These are phyloP conservation scores for Macrotrachela quadricornifera DNA, from an alignment of 1,140 invertebrate species.

Conservation along the genomic window DNA sequence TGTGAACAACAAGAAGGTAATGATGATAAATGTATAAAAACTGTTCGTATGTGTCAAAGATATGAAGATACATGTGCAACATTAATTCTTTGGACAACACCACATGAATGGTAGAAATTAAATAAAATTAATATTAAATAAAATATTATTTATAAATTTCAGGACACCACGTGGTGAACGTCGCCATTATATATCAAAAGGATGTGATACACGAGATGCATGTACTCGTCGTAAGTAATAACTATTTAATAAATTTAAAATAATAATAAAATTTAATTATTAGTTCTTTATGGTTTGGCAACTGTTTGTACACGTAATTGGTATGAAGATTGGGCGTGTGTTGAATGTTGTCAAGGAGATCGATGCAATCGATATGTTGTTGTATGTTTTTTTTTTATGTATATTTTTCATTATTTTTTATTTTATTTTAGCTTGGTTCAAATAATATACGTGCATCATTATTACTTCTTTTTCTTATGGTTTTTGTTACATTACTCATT, in stretches of 20 bases:
- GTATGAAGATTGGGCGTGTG: conserved; percentile 92
- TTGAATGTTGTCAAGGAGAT: conserved; percentile 86
- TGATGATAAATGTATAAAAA: conserved; percentile 70
- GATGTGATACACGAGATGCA: conserved; percentile 54
- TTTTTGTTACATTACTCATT: too few relatives aligned
- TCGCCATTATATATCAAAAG: conserved; percentile 78
- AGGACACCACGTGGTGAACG: conserved; percentile 64
- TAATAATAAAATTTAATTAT: too few relatives aligned
- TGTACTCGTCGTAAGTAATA: conserved; percentile 33
- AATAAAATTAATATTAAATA: too few relatives aligned
- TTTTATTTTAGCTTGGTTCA: background rate
- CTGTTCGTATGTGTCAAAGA: conserved; percentile 63
- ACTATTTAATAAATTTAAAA: too few relatives aligned
- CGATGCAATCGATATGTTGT: conserved; percentile 88
- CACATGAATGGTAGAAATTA: too few relatives aligned
- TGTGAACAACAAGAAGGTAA: conserved; percentile 77
- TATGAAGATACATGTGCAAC: conserved; percentile 57
- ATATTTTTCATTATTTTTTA: background rate
- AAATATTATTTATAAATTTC: too few relatives aligned
- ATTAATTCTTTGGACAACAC: conserved; percentile 15
- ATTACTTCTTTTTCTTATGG: too few relatives aligned
- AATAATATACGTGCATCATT: too few relatives aligned
- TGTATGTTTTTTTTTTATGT: conserved; percentile 39
- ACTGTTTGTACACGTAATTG: conserved; percentile 66
- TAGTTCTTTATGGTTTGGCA: conserved; percentile 4